Evolutionary conservation across 2,113 vertebrate species (phyloP).

Genomic region (Phylloscopus whistleri): DNA sequence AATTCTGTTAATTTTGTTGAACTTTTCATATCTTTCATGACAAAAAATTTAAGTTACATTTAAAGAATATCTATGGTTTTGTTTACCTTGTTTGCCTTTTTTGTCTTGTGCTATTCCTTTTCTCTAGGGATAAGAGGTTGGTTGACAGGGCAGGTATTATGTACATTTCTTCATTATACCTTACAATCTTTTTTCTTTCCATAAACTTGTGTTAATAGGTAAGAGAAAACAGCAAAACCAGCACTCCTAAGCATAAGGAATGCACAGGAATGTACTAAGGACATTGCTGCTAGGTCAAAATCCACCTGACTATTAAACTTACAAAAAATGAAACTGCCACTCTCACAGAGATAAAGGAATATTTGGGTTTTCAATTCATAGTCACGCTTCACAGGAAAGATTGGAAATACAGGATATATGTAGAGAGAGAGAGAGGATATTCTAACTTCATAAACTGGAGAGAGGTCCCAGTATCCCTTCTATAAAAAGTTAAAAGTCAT

Average conservation of each 20-base stretch:
- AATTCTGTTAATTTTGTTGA: not conserved
- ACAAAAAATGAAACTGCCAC: not conserved
- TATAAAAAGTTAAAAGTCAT: not conserved
- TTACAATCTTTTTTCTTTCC: rapidly evolving
- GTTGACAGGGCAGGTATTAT: not conserved
- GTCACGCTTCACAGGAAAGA: not conserved
- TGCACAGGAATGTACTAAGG: not conserved
- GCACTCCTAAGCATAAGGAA: not conserved
- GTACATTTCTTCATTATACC: not conserved
- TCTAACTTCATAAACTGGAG: not conserved
- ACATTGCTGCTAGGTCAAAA: not conserved
- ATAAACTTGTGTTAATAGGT: not conserved
- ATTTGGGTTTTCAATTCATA: not conserved
- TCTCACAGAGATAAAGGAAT: not conserved
- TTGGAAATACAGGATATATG: not conserved
- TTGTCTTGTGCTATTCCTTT: not conserved
- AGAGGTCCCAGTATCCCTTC: not conserved
- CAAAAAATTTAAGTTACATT: not conserved
- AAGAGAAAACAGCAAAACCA: not conserved
- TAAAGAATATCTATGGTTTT: not conserved
- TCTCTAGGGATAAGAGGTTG: not conserved
- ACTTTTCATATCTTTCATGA: not conserved
- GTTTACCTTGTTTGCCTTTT: not conserved
- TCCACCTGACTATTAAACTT: not conserved
- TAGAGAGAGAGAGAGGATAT: not conserved